Evolutionary conservation across 2,113 vertebrate genomes (phyloP).

Genomic region (Psophia crepitans): DNA sequence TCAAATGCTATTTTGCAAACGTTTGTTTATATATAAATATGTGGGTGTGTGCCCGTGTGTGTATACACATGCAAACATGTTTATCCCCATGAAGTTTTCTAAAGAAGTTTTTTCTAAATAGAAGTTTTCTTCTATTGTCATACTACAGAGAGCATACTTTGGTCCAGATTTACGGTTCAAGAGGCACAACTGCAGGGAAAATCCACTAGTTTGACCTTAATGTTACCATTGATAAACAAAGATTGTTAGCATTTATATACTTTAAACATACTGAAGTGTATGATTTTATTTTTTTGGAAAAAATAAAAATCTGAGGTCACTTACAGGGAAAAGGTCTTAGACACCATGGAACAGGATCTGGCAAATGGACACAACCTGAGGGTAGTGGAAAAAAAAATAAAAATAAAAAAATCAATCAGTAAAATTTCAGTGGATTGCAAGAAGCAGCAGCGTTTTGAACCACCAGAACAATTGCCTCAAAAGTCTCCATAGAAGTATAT

Average conservation of each 20-base stretch:
- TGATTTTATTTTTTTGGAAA: not conserved
- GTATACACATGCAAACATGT: no score
- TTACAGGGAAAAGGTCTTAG: not conserved
- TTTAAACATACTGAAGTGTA: not conserved
- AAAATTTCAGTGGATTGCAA: not conserved
- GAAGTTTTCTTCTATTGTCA: no score
- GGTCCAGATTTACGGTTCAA: not conserved
- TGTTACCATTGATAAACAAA: not conserved
- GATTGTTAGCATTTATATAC: not conserved
- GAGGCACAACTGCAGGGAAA: not conserved
- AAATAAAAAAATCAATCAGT: not conserved
- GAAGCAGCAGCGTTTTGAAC: not conserved
- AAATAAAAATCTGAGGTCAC: not conserved
- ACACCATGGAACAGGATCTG: not conserved
- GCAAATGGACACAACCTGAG: not conserved
- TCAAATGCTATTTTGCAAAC: not conserved
- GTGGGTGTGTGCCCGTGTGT: not conserved
- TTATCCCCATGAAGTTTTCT: not conserved
- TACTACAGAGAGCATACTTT: not conserved
- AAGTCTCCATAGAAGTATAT: not conserved
- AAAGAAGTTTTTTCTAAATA: no score
- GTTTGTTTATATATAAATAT: fast-evolving
- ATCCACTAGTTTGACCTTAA: not conserved
- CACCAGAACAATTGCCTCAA: not conserved
- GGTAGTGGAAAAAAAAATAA: not conserved